phyloP scores from a whole-genome alignment of 2,888 invertebrate species.

The Epinotia bilunana region DNA sequence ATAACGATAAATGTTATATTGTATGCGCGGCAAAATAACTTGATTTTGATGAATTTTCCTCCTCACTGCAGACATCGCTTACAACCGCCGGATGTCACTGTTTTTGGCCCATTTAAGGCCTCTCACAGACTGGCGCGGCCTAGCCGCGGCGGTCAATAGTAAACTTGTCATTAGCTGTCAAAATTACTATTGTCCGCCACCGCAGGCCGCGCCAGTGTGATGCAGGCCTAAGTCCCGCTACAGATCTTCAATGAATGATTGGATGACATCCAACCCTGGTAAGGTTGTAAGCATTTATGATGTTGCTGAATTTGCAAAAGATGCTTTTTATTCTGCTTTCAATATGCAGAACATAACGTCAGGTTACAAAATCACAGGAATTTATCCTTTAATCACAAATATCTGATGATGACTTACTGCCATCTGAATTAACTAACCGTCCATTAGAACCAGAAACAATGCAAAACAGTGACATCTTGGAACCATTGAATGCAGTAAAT shows the following conservation, averaged over 20 bases:
- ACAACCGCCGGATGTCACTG: neutral
- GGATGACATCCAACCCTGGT: neutral
- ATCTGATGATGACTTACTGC: neutral
- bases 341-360: neutral
- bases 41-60: constrained; percentile 4
- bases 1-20: constrained; percentile 23
- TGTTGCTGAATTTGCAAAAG: constrained; percentile 4
- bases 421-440: neutral
- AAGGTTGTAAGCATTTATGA: neutral
- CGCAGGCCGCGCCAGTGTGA: too few relatives aligned
- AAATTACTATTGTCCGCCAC: too few relatives aligned
- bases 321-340: neutral
- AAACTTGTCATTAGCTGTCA: too few relatives aligned
- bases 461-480: neutral
- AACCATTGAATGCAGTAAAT: neutral
- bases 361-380: neutral
- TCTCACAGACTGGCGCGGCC: too few relatives aligned
- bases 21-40: constrained; percentile 4
- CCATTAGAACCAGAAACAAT: neutral
- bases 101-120: constrained; percentile 4
- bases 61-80: neutral
- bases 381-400: neutral
- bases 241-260: neutral
- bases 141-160: too few relatives aligned
- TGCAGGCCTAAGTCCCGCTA: neutral